Percentiles rank a stretch among this genome's conserved stretches.
Evolutionary conservation across 2,888 invertebrate species (phyloP).

Genomic region (Heliconius aoede): DNA sequence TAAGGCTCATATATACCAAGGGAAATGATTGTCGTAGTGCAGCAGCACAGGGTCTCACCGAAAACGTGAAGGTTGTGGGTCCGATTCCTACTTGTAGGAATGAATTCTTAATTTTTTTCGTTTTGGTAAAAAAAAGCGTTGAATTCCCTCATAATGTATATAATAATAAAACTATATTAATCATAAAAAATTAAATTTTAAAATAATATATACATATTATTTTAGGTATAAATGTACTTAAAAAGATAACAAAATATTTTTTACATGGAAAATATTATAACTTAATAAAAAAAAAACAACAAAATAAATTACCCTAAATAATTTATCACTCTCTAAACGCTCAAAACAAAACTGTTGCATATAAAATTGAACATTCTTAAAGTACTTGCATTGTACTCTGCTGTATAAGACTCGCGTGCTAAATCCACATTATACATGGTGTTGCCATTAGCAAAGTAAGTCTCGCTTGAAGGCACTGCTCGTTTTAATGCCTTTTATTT

Average conservation of each 20-base stretch:
- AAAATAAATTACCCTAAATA: slow-evolving; percentile 14
- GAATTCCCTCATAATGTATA: no score
- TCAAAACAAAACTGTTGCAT: slow-evolving; percentile 22
- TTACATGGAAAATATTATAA: not conserved
- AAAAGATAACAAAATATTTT: no score
- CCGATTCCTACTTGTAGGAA: no score
- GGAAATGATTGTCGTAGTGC: no score
- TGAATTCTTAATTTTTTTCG: no score
- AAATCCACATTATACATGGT: slow-evolving; percentile 42
- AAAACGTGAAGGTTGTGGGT: no score
- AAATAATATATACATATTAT: not conserved
- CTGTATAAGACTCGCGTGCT: slow-evolving; percentile 44
- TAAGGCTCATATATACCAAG: no score
- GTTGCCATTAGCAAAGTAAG: slow-evolving; percentile 45
- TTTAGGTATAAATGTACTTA: no score
- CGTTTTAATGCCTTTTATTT: slow-evolving; percentile 42
- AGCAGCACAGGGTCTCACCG: no score
- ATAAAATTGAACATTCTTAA: slow-evolving; percentile 26
- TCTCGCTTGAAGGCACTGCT: slow-evolving; percentile 43
- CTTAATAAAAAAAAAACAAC: not conserved
- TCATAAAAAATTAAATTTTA: no score
- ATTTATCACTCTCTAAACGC: slow-evolving; percentile 9
- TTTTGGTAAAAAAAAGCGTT: no score
- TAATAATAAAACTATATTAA: no score
- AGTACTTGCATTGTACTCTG: slow-evolving; percentile 6